A percentile compares a stretch with the other conserved stretches of the same genome.
Conservation (phyloP, 2,797 vertebrate species). For the Muscicapa striata region DNA sequence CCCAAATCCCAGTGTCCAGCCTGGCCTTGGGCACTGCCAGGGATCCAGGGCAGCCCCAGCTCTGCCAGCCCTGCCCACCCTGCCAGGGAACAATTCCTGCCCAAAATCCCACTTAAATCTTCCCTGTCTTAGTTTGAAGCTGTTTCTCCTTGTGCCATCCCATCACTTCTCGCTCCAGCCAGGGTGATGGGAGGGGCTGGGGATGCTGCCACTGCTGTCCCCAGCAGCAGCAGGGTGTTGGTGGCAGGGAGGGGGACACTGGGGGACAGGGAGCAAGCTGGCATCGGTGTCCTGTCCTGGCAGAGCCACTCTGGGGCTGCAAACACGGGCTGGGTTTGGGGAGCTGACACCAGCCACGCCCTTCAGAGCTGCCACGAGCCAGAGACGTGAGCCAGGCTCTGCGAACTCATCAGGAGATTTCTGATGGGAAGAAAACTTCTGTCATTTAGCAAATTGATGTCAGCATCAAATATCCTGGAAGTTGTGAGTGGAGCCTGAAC, state of each 20-base stretch:
- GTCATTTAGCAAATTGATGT: neutral
- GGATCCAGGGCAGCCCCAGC: neutral
- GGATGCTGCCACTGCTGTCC: neutral
- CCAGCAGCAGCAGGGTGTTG: neutral
- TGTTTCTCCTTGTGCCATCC: neutral
- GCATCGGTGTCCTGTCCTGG: accelerated
- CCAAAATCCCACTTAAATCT: accelerated
- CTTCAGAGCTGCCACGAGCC: neutral
- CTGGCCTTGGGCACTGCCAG: neutral
- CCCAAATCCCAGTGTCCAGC: no score
- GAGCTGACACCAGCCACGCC: accelerated
- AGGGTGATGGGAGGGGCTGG: neutral
- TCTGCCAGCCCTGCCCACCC: neutral
- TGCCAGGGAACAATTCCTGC: neutral
- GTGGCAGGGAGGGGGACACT: neutral
- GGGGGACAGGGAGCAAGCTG: neutral
- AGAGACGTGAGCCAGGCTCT: accelerated
- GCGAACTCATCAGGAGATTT: neutral
- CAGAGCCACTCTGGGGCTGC: neutral
- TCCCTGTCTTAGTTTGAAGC: neutral
- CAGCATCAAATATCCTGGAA: neutral
- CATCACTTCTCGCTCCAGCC: neutral
- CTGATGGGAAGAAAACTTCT: neutral
- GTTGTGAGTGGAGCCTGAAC: neutral
- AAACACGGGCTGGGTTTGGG: neutral